Evolutionary conservation across 1,140 invertebrate genomes (phyloP).

Genomic region (Drosophila sechellia): DNA sequence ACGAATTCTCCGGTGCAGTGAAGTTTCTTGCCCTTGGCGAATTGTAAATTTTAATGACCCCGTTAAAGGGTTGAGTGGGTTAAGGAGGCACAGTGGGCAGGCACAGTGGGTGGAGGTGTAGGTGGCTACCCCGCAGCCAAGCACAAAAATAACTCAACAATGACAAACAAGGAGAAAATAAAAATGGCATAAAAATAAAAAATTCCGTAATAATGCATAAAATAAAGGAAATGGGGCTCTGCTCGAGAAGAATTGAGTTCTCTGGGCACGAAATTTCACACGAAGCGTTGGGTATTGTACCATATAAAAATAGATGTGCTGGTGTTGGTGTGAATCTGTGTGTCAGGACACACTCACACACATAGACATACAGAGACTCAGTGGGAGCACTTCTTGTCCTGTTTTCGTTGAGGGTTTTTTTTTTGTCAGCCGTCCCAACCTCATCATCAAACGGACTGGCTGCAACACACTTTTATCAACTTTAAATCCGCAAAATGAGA

Average conservation of each 20-base stretch:
- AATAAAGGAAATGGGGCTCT: constrained; percentile 38
- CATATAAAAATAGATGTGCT: not conserved
- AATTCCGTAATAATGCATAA: constrained; percentile 52
- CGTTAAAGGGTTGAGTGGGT: constrained; percentile 27
- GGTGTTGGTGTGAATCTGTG: constrained; percentile 1
- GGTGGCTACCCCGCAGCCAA: not conserved
- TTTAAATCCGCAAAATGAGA: constrained; percentile 78
- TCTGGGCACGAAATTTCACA: constrained; percentile 46
- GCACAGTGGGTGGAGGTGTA: not conserved
- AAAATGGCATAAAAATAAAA: constrained; percentile 52
- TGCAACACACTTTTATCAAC: constrained; percentile 63
- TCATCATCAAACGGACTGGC: constrained; percentile 27
- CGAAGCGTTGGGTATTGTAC: constrained; percentile 17
- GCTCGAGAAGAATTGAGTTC: constrained; percentile 41
- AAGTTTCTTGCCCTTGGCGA: constrained; percentile 44
- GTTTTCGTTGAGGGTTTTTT: constrained; percentile 21
- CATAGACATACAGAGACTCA: not conserved
- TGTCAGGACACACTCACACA: not conserved
- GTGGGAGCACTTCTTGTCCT: constrained; percentile 3
- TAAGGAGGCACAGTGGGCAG: not conserved
- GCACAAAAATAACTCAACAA: constrained; percentile 49
- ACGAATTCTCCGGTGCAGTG: constrained; percentile 19
- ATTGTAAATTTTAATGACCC: constrained; percentile 68
- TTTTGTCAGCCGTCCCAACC: constrained; percentile 2
- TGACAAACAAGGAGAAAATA: constrained; percentile 48